Percentiles rank a stretch among this genome's conserved stretches.
Evolutionary conservation across 2,113 vertebrate genomes (phyloP).

Genomic region (Lagopus muta): DNA sequence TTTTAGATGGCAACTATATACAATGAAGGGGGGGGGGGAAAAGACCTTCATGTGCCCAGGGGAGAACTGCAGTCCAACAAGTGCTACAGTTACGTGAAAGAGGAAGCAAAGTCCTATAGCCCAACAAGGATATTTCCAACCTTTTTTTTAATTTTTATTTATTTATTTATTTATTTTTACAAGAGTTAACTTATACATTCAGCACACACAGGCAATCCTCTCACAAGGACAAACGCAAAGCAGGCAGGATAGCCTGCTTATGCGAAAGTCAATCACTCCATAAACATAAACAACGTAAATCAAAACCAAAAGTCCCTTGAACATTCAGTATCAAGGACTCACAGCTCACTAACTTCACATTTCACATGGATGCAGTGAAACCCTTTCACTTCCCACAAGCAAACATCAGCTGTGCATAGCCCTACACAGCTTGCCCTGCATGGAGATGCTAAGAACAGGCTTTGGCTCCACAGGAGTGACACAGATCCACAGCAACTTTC

Average conservation of each 20-base stretch:
- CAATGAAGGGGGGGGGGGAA: not conserved
- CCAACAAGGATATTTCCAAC: not conserved
- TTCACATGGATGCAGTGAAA: not conserved
- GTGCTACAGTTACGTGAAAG: rapidly evolving
- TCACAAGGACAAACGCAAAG: not conserved
- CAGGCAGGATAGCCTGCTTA: not conserved
- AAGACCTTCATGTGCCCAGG: not conserved
- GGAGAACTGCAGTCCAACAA: not conserved
- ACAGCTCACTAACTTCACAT: not conserved
- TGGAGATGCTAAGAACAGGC: not conserved
- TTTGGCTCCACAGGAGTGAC: not conserved
- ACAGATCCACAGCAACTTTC: not conserved
- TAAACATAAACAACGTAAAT: not conserved
- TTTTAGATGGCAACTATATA: not conserved
- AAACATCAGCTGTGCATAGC: not conserved
- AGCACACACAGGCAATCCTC: not conserved
- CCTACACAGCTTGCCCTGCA: not conserved
- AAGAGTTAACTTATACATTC: not conserved
- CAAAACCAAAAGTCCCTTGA: not conserved
- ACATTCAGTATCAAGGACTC: not conserved
- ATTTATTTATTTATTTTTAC: not conserved
- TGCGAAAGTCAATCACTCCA: not conserved
- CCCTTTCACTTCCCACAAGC: not conserved
- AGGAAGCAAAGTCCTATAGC: not conserved
- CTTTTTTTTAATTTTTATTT: not conserved